Evolutionary conservation across 92 coral and sea anemone species (phyloP).

Genomic region (Pocillopora grandis): DNA sequence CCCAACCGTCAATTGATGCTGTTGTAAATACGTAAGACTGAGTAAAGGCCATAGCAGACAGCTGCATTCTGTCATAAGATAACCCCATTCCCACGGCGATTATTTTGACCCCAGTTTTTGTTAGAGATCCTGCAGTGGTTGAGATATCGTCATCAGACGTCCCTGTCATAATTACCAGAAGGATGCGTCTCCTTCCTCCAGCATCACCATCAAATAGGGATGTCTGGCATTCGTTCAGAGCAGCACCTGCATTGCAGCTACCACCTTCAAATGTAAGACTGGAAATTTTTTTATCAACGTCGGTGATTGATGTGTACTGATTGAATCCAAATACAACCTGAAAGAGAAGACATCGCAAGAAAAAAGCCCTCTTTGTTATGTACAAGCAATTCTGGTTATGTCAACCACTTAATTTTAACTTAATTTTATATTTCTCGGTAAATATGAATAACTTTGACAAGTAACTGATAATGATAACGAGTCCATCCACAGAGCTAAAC

Average conservation of each 20-base stretch:
- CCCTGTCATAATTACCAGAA: slow-evolving; percentile 73
- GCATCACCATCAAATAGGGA: slow-evolving; percentile 13
- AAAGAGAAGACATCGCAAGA: not conserved
- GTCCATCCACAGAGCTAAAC: too few relatives aligned
- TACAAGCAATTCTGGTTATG: too few relatives aligned
- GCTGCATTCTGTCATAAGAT: slow-evolving; percentile 9
- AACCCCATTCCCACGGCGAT: slow-evolving; percentile 66
- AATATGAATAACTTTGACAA: too few relatives aligned
- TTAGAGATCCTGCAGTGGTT: slow-evolving; percentile 51
- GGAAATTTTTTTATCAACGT: slow-evolving; percentile 6
- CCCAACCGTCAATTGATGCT: not conserved
- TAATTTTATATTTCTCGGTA: too few relatives aligned
- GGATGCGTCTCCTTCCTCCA: slow-evolving; percentile 41
- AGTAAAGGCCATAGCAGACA: not conserved
- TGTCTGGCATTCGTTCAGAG: not conserved
- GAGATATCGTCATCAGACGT: slow-evolving; percentile 64
- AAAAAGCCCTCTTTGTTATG: too few relatives aligned
- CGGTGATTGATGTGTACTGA: slow-evolving; percentile 6
- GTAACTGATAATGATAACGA: too few relatives aligned
- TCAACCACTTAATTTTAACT: too few relatives aligned
- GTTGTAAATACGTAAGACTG: not conserved
- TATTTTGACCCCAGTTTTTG: slow-evolving; percentile 61
- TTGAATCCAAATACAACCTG: slow-evolving; percentile 13
- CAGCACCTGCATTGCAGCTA: slow-evolving; percentile 18
- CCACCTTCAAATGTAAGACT: slow-evolving; percentile 7